A percentile compares a stretch with the other conserved stretches of the same genome.
These are phyloP conservation scores for Plecturocebus donacophilus DNA, from an alignment of 2,113 vertebrate genomes.

Conservation along the genomic window DNA sequence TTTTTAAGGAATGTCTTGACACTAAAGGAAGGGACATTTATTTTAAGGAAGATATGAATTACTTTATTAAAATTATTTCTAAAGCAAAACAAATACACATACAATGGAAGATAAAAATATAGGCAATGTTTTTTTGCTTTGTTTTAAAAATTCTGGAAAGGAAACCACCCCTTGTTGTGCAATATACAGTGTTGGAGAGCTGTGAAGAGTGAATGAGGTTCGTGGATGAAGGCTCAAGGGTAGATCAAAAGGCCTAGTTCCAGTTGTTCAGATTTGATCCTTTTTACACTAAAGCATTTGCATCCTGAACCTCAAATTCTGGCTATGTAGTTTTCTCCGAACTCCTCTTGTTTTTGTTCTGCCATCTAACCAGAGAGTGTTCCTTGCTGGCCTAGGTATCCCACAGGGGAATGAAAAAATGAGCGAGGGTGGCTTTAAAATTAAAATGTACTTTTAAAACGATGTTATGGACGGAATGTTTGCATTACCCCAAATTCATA, in stretches of 20 bases:
- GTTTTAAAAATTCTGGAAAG: neutral
- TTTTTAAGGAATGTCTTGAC: neutral
- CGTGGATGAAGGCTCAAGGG: neutral
- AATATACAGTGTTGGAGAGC: fast-evolving
- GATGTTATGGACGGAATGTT: neutral
- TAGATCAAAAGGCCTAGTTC: too few species aligned
- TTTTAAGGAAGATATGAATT: neutral
- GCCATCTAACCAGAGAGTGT: neutral
- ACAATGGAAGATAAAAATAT: neutral
- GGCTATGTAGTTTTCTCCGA: fast-evolving
- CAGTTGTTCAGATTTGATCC: neutral
- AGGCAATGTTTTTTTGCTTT: neutral
- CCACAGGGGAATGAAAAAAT: too few species aligned
- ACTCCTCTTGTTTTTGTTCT: neutral
- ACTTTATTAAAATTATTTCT: neutral
- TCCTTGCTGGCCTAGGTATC: neutral
- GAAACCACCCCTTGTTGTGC: fast-evolving
- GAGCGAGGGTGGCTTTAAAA: neutral
- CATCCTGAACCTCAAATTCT: neutral
- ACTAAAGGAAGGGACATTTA: neutral
- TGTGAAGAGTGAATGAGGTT: too few species aligned
- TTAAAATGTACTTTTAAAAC: neutral
- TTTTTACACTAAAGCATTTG: neutral
- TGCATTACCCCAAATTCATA: neutral
- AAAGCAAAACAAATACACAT: neutral